These are phyloP conservation scores for Deilephila porcellus DNA, from an alignment of 2,888 invertebrate genomes.

Conservation along the genomic window DNA sequence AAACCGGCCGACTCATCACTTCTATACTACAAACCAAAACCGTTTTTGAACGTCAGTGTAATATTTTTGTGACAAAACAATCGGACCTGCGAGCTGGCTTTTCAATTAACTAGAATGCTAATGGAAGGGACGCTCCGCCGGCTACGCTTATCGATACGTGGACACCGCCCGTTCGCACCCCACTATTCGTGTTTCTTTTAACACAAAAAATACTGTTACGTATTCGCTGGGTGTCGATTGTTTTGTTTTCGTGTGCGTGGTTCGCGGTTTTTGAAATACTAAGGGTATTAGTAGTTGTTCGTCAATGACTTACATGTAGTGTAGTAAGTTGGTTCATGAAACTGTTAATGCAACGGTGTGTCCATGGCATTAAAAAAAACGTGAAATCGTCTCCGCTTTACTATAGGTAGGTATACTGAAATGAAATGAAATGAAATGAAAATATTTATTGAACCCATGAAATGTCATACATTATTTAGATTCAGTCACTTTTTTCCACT, in stretches of 20 bases:
- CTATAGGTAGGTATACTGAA: too few relatives aligned
- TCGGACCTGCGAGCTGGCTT: conserved; percentile 41
- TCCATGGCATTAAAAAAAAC: too few relatives aligned
- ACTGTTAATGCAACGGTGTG: too few relatives aligned
- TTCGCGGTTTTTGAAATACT: too few relatives aligned
- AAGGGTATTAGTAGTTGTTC: too few relatives aligned
- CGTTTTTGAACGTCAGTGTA: conserved; percentile 28
- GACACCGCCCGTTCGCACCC: conserved; percentile 13
- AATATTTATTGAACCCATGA: too few relatives aligned
- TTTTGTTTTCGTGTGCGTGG: not conserved
- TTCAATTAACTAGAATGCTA: conserved; percentile 54
- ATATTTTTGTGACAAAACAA: conserved; percentile 51
- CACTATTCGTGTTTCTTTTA: conserved; percentile 19
- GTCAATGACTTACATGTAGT: too few relatives aligned
- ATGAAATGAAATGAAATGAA: too few relatives aligned
- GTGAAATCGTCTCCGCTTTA: too few relatives aligned
- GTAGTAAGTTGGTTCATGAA: too few relatives aligned
- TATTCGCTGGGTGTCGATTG: not conserved
- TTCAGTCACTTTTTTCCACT: too few relatives aligned
- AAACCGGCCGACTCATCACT: not conserved
- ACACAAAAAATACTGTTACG: conserved; percentile 17
- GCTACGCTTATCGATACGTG: conserved; percentile 28
- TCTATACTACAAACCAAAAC: conserved; percentile 5
- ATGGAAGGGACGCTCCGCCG: conserved; percentile 50
- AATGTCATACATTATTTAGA: too few relatives aligned